Base-by-base conservation (phyloP, 2,888 invertebrate genomes). In the Coleophora flavipennella region DNA sequence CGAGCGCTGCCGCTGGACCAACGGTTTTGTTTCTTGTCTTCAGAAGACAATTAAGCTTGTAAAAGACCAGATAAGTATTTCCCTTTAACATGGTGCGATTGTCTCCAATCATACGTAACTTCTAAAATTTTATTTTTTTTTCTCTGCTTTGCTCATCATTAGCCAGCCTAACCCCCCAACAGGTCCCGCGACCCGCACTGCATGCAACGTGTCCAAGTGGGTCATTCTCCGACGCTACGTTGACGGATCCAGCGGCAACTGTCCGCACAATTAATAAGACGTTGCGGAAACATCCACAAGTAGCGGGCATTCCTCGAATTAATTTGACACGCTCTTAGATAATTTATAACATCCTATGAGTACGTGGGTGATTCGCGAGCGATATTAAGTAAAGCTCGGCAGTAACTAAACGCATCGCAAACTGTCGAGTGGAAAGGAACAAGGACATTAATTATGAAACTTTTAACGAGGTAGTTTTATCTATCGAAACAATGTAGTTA, bases 291-390 rank as follows among this genome's bases (percentile, higher is more conserved):
- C 74, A 69, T 67, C 63, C 60, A n/a, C n/a, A 63, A 65, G 61
- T 33, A 62, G 64, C 53, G 59, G 58, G 68, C 75, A 81, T 84
- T 85, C 80, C 75, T 67, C 64, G 75, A 74, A 84, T 84, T 85
- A 84, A 85, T 85, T 83, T 85, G 83, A 83, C 78, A 75, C 69
- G 79, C 73, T 71, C 75, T 74, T 73, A 67, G 75, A 73, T 85
- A 83, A 85, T 85, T 85, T 84, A 85, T 83, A 70, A 83, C 85
- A 77, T 84, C 83, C 84, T 77, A 27, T 8, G 8, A 10, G 28
- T 27, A 76, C 74, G 56, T 47, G 57, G 53, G 49, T 65, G 67
- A 71, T 69, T 61, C 62, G 60, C 48, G 53, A 42, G 55, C 40
- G 48, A 50, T 53, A 46, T 46, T 6, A 20, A 20, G 20, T 20